A percentile compares a stretch with the other conserved stretches of the same genome.
Evolutionary conservation across 2,797 vertebrate species (phyloP).

Genomic region (Microctenopoma lineatum): DNA sequence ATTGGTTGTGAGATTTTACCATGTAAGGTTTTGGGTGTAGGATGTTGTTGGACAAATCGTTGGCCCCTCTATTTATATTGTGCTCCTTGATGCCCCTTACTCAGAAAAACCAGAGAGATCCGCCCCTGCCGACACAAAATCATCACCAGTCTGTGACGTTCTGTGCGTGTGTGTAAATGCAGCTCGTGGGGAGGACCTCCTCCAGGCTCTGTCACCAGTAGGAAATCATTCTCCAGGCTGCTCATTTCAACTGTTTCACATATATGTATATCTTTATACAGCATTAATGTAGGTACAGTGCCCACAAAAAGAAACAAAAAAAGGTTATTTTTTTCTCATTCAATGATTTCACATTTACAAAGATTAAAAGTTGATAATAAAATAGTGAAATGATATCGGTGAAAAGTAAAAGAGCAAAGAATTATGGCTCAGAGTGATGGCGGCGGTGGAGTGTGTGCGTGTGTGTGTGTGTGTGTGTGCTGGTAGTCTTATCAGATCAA

Average conservation of each 20-base stretch:
- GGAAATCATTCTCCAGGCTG: slow-evolving; percentile 53
- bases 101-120: too few relatives aligned
- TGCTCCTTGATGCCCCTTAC: too few relatives aligned
- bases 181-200: slow-evolving; percentile 40
- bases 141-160: neutral
- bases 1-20: too few relatives aligned
- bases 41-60: too few relatives aligned
- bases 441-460: slow-evolving; percentile 39
- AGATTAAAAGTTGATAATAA: slow-evolving; percentile 77
- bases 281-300: slow-evolving; percentile 74
- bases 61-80: too few relatives aligned
- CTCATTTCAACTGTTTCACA: slow-evolving; percentile 76
- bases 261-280: slow-evolving; percentile 83
- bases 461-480: slow-evolving; percentile 40
- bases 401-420: slow-evolving; percentile 74
- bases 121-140: neutral
- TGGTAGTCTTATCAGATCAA: slow-evolving; percentile 54
- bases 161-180: slow-evolving; percentile 32
- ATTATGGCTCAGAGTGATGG: slow-evolving; percentile 74
- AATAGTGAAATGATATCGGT: slow-evolving; percentile 78
- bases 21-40: too few relatives aligned
- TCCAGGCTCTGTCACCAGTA: slow-evolving; percentile 54
- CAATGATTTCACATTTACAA: slow-evolving; percentile 77
- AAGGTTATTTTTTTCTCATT: slow-evolving; percentile 59
- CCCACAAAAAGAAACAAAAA: slow-evolving; percentile 41